These are phyloP conservation scores for Tanytarsus gracilentus DNA, from an alignment of 2,888 invertebrate species.

Conservation along the genomic window DNA sequence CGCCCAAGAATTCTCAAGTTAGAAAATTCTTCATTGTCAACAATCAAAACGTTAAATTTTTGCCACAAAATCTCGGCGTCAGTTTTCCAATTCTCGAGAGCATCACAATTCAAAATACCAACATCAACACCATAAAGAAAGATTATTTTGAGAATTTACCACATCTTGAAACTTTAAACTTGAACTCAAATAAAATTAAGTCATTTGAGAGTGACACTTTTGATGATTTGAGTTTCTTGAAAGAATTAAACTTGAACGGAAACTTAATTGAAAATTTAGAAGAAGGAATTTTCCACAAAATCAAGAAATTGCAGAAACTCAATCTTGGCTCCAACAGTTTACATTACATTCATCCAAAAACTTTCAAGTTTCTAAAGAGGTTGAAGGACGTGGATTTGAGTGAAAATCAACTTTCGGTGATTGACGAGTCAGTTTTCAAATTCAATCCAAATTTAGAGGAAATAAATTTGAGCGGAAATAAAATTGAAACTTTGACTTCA, in stretches of 20 bases:
- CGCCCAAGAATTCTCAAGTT: slow-evolving; percentile 6
- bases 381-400: neutral
- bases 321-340: slow-evolving; percentile 30
- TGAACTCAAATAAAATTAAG: slow-evolving; percentile 29
- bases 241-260: slow-evolving; percentile 30
- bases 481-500: slow-evolving; percentile 20
- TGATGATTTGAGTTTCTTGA: slow-evolving; percentile 30
- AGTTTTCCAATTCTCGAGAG: neutral
- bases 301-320: slow-evolving; percentile 30
- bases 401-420: neutral
- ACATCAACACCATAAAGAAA: neutral
- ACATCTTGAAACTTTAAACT: neutral
- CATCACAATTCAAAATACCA: neutral
- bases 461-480: slow-evolving; percentile 26
- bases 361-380: slow-evolving; percentile 17
- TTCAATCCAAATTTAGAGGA: neutral
- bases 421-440: neutral
- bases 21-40: neutral
- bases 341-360: slow-evolving; percentile 28
- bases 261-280: slow-evolving; percentile 30
- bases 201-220: slow-evolving; percentile 30
- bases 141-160: neutral
- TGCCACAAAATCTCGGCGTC: slow-evolving; percentile 2
- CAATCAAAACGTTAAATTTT: neutral
- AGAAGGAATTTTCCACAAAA: slow-evolving; percentile 29